phyloP scores from a whole-genome alignment of 2,797 vertebrate species.

The Tangara arthus region DNA sequence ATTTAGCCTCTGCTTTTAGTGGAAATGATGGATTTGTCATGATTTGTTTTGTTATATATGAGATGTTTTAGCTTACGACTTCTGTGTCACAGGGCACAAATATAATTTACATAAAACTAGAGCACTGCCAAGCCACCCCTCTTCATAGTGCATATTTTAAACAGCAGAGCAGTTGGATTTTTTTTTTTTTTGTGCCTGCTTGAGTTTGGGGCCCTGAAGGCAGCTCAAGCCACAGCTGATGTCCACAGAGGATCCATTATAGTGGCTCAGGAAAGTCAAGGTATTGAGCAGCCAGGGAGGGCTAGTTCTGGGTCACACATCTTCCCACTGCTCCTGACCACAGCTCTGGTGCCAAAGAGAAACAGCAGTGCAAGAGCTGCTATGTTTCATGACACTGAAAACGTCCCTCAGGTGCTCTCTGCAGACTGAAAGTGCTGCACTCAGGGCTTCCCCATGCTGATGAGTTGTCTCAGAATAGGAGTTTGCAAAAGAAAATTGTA shows the following conservation, averaged over 20 bases:
- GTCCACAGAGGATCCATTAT: background rate
- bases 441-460: background rate
- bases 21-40: background rate
- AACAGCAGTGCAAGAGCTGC: background rate
- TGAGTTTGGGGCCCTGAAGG: background rate
- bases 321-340: background rate
- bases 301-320: background rate
- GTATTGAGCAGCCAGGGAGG: background rate
- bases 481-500: background rate
- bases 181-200: background rate
- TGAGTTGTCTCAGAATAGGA: background rate
- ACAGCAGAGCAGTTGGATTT: background rate
- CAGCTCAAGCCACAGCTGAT: background rate
- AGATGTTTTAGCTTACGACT: constrained; percentile 21
- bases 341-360: background rate
- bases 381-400: background rate
- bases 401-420: background rate
- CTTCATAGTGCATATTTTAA: background rate
- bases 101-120: background rate
- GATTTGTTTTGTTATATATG: background rate
- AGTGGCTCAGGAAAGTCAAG: background rate
- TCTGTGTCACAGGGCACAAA: background rate
- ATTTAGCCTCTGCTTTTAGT: background rate
- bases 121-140: background rate
- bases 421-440: background rate